Evolutionary conservation across 2,797 vertebrate species (phyloP), one percentile per base, ranked within the genome.

Genomic region (Parambassis ranga): DNA sequence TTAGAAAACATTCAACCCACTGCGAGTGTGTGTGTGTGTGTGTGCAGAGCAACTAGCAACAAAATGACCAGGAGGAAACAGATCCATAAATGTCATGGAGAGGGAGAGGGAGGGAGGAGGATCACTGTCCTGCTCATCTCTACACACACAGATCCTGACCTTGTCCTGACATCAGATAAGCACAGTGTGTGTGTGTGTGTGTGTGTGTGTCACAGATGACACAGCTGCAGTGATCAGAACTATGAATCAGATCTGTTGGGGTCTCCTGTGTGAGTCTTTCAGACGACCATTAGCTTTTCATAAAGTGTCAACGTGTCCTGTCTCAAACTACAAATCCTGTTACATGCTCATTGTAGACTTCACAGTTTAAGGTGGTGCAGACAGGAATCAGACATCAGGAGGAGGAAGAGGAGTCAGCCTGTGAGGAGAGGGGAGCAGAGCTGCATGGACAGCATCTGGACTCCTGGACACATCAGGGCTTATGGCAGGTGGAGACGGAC

Each of bases 141-240:
- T 20, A 60, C 11, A 46, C 23, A 47, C 39, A 62, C 52, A 49
- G 32, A 58, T 31, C 33, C 51, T 69, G 65, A 74, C 75, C 75
- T 70, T 69, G 69, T 68, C 51, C 37, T 66, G 41, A 72, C 73
- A 71, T 65, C 47, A 78, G 62, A 81, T 67, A 68, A 70, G 58
- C 61, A 19, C 3, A 38, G 31, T 53, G 41, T 30, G 23, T 48
- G 52, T 39, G 26, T 44, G 30, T 46, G 22, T 15, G 27, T 55
- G 19, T 31, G n/a, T 37, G 22, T 38, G 24, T 38, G 32, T 35
- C 8, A 13, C 4, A 6, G 19, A 33, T 59, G 44, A 66, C 64
- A 58, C 20, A 33, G 41, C 48, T 20, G 5, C 43, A 16, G 56
- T 22, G n/a, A 39, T n/a, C 32, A 8, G 15, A 14, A 9, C 10